phyloP scores from a whole-genome alignment of 1,140 invertebrate genomes.

The Drosophila pseudoobscura region DNA sequence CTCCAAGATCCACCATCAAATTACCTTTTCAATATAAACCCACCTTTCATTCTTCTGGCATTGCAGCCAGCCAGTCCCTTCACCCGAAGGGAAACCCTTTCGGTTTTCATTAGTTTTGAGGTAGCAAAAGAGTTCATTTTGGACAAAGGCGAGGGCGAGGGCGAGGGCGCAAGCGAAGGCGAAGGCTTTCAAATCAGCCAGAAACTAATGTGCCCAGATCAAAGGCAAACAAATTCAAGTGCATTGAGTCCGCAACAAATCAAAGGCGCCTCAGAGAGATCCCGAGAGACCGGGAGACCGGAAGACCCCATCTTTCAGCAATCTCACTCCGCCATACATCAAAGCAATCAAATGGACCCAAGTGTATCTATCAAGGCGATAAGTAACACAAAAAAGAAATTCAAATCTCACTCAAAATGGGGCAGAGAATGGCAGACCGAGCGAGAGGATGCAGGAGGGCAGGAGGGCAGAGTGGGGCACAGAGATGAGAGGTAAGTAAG shows the following conservation, averaged over 20 bases:
- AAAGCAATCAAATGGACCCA: slow-evolving; percentile 69
- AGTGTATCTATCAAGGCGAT: slow-evolving; percentile 59
- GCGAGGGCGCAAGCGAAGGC: background rate
- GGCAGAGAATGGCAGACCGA: slow-evolving; percentile 7
- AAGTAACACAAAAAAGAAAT: slow-evolving; percentile 59
- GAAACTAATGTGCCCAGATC: slow-evolving; percentile 46
- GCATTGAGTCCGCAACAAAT: slow-evolving; percentile 56
- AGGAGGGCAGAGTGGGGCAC: background rate
- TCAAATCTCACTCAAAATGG: slow-evolving; percentile 52
- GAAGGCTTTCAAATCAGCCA: slow-evolving; percentile 41
- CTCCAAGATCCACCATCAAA: no score
- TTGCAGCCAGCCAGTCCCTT: no score
- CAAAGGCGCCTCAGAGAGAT: slow-evolving; percentile 14
- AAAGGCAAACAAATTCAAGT: slow-evolving; percentile 58
- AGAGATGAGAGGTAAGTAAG: slow-evolving; percentile 7
- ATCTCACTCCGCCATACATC: slow-evolving; percentile 47
- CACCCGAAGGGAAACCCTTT: no score
- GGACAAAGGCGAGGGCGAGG: background rate
- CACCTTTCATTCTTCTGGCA: no score
- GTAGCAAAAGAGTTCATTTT: slow-evolving; percentile 17
- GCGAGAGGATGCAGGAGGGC: background rate
- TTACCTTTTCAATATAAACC: no score
- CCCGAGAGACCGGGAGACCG: no score
- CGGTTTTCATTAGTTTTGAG: no score
- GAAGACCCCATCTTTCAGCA: background rate